These are phyloP conservation scores for Dynastes hyllus DNA, from an alignment of 2,888 invertebrate genomes.

Conservation along the genomic window DNA sequence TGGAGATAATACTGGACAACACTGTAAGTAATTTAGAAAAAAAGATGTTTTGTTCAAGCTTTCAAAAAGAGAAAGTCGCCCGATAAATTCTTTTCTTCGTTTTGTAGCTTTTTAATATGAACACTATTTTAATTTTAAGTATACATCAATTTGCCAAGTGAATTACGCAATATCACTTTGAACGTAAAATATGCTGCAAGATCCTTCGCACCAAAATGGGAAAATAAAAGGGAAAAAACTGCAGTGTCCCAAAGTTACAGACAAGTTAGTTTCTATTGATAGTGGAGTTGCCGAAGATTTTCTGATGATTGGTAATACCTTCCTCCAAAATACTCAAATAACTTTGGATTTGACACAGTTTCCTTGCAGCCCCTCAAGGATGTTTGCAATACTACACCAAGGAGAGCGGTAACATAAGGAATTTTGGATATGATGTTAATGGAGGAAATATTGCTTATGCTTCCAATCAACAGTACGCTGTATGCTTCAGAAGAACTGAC, in stretches of 20 bases:
- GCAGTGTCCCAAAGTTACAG: conserved; percentile 63
- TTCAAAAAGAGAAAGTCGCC: no score
- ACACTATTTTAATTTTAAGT: conserved; percentile 50
- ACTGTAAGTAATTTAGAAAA: conserved; percentile 70
- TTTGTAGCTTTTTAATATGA: no score
- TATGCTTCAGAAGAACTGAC: conserved; percentile 75
- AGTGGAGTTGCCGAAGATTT: conserved; percentile 59
- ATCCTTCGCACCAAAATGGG: conserved; percentile 60
- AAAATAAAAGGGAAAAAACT: conserved; percentile 66
- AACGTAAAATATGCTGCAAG: conserved; percentile 34
- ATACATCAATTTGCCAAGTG: conserved; percentile 67
- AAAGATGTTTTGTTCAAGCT: background rate
- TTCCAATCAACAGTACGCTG: conserved; percentile 74
- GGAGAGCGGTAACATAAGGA: conserved; percentile 74
- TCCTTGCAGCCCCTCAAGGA: conserved; percentile 75
- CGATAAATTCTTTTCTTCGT: no score
- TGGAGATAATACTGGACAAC: conserved; percentile 77
- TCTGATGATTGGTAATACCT: conserved; percentile 58
- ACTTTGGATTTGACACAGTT: background rate
- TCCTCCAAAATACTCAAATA: background rate
- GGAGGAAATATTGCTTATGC: conserved; percentile 59
- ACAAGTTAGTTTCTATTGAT: conserved; percentile 50
- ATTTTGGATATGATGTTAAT: conserved; percentile 79
- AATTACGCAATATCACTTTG: conserved; percentile 23
- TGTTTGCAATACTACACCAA: conserved; percentile 81